A percentile compares a stretch with the other conserved stretches of the same genome.
Evolutionary conservation across 2,888 invertebrate genomes (phyloP).

Genomic region (Theretra japonica): DNA sequence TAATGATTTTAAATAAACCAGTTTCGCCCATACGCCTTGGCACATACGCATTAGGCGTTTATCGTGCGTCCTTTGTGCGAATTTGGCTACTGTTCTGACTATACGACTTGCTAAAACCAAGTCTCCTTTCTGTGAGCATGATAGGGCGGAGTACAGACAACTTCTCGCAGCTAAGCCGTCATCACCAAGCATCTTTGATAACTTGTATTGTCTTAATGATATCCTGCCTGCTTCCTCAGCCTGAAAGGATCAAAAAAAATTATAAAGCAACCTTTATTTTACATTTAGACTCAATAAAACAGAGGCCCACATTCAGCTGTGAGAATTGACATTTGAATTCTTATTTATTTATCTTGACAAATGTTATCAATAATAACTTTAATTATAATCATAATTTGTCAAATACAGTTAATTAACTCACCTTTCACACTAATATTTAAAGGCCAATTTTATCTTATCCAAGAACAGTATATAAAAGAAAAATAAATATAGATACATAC

Average conservation of each 20-base stretch:
- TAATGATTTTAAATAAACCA: slow-evolving; percentile 84
- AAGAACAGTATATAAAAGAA: background rate
- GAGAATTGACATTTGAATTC: too few species aligned
- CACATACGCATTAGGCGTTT: slow-evolving; percentile 91
- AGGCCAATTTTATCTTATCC: background rate
- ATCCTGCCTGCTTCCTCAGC: slow-evolving; percentile 95
- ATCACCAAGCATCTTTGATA: slow-evolving; percentile 93
- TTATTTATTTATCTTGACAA: too few species aligned
- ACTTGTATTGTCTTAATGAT: slow-evolving; percentile 91
- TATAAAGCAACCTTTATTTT: background rate
- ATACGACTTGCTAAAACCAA: slow-evolving; percentile 87
- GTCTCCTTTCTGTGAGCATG: slow-evolving; percentile 92
- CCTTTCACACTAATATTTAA: background rate
- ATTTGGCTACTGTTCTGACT: slow-evolving; percentile 74
- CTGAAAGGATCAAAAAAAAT: slow-evolving; percentile 67
- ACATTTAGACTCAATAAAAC: background rate
- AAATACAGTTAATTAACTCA: background rate
- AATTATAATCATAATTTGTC: background rate
- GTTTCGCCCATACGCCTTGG: slow-evolving; percentile 93
- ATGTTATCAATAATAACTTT: too few species aligned
- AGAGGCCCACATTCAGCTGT: background rate
- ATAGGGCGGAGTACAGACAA: slow-evolving; percentile 93
- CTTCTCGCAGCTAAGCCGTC: slow-evolving; percentile 92
- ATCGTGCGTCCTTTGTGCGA: slow-evolving; percentile 82
- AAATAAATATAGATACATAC: slow-evolving; percentile 80